Conservation (phyloP, 2,888 invertebrate species). For the Dascillus cervinus region DNA sequence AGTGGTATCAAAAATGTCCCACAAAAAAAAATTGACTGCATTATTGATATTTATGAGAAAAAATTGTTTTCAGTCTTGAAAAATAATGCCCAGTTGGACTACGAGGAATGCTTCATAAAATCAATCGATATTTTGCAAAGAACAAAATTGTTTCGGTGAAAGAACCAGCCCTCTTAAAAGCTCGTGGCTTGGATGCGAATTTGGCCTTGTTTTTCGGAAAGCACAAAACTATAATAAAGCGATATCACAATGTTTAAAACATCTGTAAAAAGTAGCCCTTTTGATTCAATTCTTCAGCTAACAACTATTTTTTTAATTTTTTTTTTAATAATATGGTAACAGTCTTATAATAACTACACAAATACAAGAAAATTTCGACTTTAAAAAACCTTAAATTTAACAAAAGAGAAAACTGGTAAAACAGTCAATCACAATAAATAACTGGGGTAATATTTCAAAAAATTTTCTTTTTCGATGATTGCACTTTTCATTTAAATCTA, state of each 20-base stretch:
- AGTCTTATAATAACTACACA: constrained; percentile 43
- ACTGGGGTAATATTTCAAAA: constrained; percentile 31
- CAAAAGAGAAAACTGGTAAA: constrained; percentile 17
- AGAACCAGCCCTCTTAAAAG: too few species aligned
- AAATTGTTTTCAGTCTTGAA: too few species aligned
- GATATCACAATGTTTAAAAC: constrained; percentile 45
- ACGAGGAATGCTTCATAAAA: too few species aligned
- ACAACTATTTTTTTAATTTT: too few species aligned
- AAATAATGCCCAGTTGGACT: too few species aligned
- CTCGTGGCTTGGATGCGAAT: too few species aligned
- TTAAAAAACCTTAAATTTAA: constrained; percentile 17
- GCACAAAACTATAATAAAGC: constrained; percentile 34
- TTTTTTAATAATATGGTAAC: constrained; percentile 40
- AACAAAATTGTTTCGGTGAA: too few species aligned
- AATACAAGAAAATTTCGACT: constrained; percentile 27
- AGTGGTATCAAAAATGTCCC: too few species aligned
- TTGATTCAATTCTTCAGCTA: too few species aligned
- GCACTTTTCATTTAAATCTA: constrained; percentile 21
- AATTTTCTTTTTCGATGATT: constrained; percentile 27
- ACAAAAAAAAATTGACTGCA: too few species aligned
- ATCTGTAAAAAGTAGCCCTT: constrained; percentile 37
- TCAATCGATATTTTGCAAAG: too few species aligned
- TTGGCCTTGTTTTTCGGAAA: constrained; percentile 34
- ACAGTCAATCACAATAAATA: constrained; percentile 37
- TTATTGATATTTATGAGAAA: too few species aligned